phyloP scores from a whole-genome alignment of 1,140 invertebrate genomes.

The Penaeus indicus region DNA sequence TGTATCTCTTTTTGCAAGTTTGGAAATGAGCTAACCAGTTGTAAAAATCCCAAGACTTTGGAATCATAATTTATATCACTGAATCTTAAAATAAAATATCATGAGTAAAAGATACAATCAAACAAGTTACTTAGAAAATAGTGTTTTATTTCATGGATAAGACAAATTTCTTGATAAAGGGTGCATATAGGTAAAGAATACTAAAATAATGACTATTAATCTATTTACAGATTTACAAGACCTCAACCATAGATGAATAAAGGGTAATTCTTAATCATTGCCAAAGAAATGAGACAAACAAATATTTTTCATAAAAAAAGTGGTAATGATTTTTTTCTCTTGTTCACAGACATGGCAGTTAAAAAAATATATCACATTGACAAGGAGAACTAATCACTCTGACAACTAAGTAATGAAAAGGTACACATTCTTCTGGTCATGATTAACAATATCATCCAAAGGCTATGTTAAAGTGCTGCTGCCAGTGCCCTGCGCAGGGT shows the following conservation, averaged over 20 bases:
- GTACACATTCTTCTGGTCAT: conserved; percentile 12
- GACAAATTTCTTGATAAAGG: conserved; percentile 52
- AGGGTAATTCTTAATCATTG: conserved; percentile 50
- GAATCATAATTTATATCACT: neutral
- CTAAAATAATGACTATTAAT: conserved; percentile 64
- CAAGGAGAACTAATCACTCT: conserved; percentile 29
- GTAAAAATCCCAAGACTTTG: too few relatives aligned
- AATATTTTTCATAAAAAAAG: conserved; percentile 16
- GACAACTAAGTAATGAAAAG: conserved; percentile 38
- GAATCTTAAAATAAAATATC: neutral
- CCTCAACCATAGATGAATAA: conserved; percentile 55
- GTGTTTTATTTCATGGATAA: conserved; percentile 50
- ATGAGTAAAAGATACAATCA: neutral
- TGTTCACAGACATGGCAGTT: conserved; percentile 35
- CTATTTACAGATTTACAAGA: conserved; percentile 62
- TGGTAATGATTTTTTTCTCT: conserved; percentile 21
- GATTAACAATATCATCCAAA: conserved; percentile 42
- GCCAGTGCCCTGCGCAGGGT: neutral
- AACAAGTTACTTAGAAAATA: conserved; percentile 48
- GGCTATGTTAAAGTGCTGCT: conserved; percentile 30
- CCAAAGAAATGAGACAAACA: conserved; percentile 9
- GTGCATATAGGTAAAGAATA: conserved; percentile 59
- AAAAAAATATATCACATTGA: conserved; percentile 43
- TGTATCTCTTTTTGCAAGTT: too few relatives aligned
- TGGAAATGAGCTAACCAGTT: too few relatives aligned